Conservation (phyloP, 2,113 vertebrate species). For the Carassius gibelio region DNA sequence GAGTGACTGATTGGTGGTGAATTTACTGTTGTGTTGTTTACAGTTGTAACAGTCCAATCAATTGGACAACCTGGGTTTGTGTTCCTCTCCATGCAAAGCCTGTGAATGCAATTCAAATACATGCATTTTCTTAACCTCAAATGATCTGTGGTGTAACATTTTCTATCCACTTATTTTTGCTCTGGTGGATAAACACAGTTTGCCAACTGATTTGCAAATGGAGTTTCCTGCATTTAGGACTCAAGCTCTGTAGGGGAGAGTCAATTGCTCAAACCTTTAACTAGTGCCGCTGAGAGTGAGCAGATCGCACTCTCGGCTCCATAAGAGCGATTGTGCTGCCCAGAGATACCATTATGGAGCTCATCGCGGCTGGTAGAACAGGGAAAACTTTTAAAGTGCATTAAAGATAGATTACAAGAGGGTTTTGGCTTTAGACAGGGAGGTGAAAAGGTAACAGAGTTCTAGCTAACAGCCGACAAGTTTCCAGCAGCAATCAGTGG, state of each 20-base stretch:
- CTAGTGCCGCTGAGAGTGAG: constrained; percentile 14
- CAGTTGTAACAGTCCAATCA: neutral
- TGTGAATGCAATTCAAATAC: neutral
- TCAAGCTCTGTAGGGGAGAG: neutral
- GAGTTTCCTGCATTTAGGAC: neutral
- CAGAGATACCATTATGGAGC: neutral
- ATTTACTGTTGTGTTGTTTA: constrained; percentile 13
- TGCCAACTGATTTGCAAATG: constrained; percentile 1
- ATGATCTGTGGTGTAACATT: neutral
- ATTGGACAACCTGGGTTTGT: neutral
- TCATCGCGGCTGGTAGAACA: neutral
- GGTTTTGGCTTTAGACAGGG: neutral
- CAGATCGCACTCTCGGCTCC: neutral
- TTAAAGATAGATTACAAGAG: neutral
- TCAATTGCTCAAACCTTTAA: constrained; percentile 18
- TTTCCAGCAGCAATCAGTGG: neutral
- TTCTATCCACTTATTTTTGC: neutral
- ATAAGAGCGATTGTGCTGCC: neutral
- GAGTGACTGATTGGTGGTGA: neutral
- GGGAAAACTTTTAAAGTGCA: neutral
- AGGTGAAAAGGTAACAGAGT: neutral
- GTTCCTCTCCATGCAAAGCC: neutral
- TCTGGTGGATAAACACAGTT: neutral
- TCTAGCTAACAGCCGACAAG: neutral
- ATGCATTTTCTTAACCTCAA: neutral